A percentile compares a stretch with the other conserved stretches of the same genome.
Conservation (phyloP, 2,113 vertebrate genomes). For the Prinia subflava region DNA sequence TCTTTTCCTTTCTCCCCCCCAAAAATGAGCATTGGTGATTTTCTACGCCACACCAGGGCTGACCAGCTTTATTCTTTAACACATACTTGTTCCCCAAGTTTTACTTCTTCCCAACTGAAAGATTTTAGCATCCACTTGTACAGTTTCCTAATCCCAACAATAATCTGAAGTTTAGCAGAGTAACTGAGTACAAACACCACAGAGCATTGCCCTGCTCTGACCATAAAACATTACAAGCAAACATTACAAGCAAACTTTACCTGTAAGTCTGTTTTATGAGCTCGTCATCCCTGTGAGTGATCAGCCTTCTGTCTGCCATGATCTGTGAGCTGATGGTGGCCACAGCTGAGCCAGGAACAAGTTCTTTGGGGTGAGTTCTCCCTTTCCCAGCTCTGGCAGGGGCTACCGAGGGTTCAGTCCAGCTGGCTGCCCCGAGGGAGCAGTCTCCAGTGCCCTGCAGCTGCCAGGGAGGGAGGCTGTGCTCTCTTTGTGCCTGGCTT, state of each 20-base stretch:
- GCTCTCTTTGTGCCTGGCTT: neutral
- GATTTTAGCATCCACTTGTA: neutral
- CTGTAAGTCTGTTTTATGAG: neutral
- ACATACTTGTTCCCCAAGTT: neutral
- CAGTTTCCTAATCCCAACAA: neutral
- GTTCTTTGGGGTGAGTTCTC: neutral
- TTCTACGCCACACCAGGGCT: neutral
- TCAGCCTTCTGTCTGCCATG: neutral
- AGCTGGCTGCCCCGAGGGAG: neutral
- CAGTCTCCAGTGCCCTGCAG: neutral
- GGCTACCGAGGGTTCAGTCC: neutral
- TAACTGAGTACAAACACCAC: neutral
- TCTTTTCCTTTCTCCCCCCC: neutral
- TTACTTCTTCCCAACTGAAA: neutral
- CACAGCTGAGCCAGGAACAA: neutral
- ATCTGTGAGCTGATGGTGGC: neutral
- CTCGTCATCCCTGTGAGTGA: neutral
- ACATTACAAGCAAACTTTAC: neutral
- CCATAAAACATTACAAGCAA: neutral
- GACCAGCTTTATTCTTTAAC: neutral
- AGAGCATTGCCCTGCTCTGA: neutral
- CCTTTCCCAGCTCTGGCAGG: neutral
- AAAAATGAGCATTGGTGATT: neutral
- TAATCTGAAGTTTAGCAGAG: neutral
- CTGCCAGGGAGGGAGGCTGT: neutral